These are phyloP conservation scores for Anodontia alba DNA, from an alignment of 2,888 invertebrate species.

Conservation along the genomic window DNA sequence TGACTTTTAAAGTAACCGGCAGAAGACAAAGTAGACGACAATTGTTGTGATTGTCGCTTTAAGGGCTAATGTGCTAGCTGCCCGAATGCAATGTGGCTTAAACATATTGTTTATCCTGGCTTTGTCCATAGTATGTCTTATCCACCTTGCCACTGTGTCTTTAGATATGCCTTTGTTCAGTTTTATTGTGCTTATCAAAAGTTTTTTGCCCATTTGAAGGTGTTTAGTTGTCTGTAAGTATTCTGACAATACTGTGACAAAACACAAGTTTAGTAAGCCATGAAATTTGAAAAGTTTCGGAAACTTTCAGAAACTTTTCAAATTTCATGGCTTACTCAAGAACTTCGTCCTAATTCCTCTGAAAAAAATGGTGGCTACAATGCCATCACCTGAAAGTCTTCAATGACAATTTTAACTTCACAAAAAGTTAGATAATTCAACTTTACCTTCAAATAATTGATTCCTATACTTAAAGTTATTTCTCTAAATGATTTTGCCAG, in stretches of 20 bases:
- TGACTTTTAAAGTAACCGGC: too few species aligned
- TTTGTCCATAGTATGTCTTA: neutral
- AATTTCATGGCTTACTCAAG: slow-evolving; percentile 7
- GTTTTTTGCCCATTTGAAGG: neutral
- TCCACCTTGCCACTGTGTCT: slow-evolving; percentile 19
- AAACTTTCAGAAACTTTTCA: neutral
- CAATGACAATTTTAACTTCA: too few species aligned
- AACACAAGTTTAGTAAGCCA: slow-evolving; percentile 12
- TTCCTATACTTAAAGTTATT: too few species aligned
- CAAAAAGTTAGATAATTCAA: too few species aligned
- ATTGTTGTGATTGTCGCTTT: too few species aligned
- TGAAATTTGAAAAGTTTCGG: too few species aligned
- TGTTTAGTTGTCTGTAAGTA: slow-evolving; percentile 1
- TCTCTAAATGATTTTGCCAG: too few species aligned
- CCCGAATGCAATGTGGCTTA: slow-evolving; percentile 20
- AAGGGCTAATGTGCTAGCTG: neutral
- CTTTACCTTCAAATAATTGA: too few species aligned
- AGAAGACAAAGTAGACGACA: too few species aligned
- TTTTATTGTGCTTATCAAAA: slow-evolving; percentile 23
- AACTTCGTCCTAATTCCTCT: too few species aligned
- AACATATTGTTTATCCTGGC: neutral
- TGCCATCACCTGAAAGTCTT: too few species aligned
- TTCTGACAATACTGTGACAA: slow-evolving; percentile 9
- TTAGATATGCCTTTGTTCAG: slow-evolving; percentile 19
- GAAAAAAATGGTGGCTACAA: too few species aligned